Base-by-base conservation (phyloP, 2,113 vertebrate species). In the Melanerpes aurifrons region DNA sequence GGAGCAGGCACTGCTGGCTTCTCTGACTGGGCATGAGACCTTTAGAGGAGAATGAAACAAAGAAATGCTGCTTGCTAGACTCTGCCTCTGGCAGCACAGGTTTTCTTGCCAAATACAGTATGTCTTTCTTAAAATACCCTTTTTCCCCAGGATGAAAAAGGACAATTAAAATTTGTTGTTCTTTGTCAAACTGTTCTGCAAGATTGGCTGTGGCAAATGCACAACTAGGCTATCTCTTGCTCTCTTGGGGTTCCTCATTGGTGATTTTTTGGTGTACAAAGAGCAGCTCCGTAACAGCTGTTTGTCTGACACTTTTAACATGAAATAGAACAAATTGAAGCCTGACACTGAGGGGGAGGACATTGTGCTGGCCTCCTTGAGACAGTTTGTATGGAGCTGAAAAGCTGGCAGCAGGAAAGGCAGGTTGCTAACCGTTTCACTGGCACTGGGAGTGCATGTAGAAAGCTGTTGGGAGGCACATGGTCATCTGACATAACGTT, bases 401-500 rank as follows among this genome's bases (percentile, higher is more conserved):
- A 90, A 86, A 81, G 29, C 43, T 78, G 35, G 31, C 14, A 5
- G 17, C 37, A 35, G 70, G 63, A 50, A 62, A 54, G 20, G 15
- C 66, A 82, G 73, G 37, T 32, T 63, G 50, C 78, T 66, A 50
- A n/a, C 20, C 2, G 0, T 28, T 74, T 62, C 14, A 7, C 9
- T 70, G 73, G 26, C 50, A 50, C 5, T 4, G 26, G 25, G 5
- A 2, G 1, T 29, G 13, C 5, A 0, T 61, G 50, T 6, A 3
- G 64, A 66, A 69, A n/a, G 58, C 25, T 62, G 9, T 68, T 2
- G 2, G 7, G 15, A 68, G 29, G 43, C 40, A 63, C 7, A 1
- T 2, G 6, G 26, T 70, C 17, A 22, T 85, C 68, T 3, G 3
- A 50, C 4, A 1, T 31, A 17, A 6, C 0, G 1, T 3, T 28